Evolutionary conservation across 2,113 vertebrate species (phyloP), one percentile per base, ranked within the genome.

Genomic region (Pangasianodon hypophthalmus): DNA sequence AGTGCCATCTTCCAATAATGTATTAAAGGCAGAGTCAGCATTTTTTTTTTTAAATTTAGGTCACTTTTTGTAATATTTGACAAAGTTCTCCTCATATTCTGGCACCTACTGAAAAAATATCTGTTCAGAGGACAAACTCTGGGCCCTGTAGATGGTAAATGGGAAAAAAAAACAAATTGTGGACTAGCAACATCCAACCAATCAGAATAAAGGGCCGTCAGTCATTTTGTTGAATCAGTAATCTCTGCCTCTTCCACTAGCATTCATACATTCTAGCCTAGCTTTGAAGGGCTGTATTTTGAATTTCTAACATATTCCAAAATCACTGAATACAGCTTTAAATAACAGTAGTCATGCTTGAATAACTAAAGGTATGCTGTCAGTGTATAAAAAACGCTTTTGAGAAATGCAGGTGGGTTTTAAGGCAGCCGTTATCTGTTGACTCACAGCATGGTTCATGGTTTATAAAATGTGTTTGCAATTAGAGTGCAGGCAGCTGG

Each of bases 381-480:
- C 37, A 46, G 56, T 79, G 16, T 1, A 54, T 54, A 82, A 54
- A 18, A 62, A 62, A 73, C 24, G 26, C n/a, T 26, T 67, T 46
- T 54, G n/a, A 77, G 29, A 79, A 56, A n/a, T 52, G 58, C 44
- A 77, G 46, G 41, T 7, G 46, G 79, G n/a, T 58, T 80, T 52
- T 19, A 85, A 29, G 84, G 87, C 62, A 89, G 85, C 24, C 37
- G 21, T 90, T 87, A 90, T 88, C 89, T 64, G 54, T 91, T 89
- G 85, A 89, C 85, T 90, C 54, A 29, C 89, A 79, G 26, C 89
- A 82, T n/a, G 18, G 67, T 81, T 89, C 86, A 62, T 29, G 56
- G 71, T 88, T 84, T 84, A 62, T 60, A 84, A 84, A 92, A 85
- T 91, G 79, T 92, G 92, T 85, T 88, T 89, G 88, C 84, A 91